phyloP scores from a whole-genome alignment of 2,113 vertebrate genomes.

The Numida meleagris region DNA sequence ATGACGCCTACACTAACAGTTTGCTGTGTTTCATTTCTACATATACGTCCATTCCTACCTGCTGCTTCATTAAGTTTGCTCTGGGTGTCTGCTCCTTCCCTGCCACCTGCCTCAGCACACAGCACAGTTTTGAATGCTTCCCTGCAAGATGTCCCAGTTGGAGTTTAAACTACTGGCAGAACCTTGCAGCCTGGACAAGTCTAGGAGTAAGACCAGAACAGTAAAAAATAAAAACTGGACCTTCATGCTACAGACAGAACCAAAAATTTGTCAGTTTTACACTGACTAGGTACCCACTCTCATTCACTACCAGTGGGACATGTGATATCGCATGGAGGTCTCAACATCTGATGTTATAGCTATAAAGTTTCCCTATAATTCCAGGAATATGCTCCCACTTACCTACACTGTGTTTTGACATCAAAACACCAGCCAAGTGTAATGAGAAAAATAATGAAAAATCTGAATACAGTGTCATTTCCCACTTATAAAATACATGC shows the following conservation, averaged over 20 bases:
- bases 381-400: neutral
- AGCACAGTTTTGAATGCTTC: neutral
- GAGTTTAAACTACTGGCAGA: neutral
- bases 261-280: neutral
- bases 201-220: neutral
- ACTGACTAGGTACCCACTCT: neutral
- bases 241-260: neutral
- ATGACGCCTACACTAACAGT: neutral
- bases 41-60: neutral
- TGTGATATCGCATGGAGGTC: neutral
- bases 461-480: neutral
- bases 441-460: neutral
- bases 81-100: neutral
- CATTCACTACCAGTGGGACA: neutral
- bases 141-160: neutral
- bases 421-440: neutral
- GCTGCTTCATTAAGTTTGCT: neutral
- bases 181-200: neutral
- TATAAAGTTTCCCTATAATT: neutral
- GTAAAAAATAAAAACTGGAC: neutral
- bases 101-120: neutral
- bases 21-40: neutral
- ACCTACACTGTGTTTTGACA: neutral
- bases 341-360: neutral
- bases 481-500: neutral